Evolutionary conservation across 2,797 vertebrate species (phyloP).

Genomic region (Pseudochaenichthys georgianus): DNA sequence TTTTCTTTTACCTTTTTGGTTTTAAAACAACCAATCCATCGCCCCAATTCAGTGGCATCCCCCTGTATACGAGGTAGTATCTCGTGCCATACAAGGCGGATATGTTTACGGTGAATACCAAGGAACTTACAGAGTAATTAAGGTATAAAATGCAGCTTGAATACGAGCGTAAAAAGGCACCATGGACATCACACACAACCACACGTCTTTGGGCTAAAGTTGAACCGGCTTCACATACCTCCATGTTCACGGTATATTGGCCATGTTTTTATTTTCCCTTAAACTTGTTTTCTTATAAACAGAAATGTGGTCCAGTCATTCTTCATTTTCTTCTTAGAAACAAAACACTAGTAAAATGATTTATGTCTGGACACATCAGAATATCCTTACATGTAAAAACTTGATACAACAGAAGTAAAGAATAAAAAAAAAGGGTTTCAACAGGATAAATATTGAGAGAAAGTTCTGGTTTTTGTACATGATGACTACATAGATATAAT

Average conservation of each 20-base stretch:
- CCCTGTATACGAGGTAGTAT: slow-evolving; percentile 34
- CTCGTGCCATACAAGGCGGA: background rate
- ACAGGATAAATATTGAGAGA: slow-evolving; percentile 76
- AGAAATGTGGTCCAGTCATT: slow-evolving; percentile 73
- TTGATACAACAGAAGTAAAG: slow-evolving; percentile 64
- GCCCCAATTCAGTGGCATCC: slow-evolving; percentile 57
- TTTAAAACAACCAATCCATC: slow-evolving; percentile 13
- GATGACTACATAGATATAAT: slow-evolving; percentile 91
- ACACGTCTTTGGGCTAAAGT: slow-evolving; percentile 76
- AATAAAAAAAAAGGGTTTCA: slow-evolving; percentile 43
- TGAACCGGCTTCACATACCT: slow-evolving; percentile 85
- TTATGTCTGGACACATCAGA: slow-evolving; percentile 86
- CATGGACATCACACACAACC: slow-evolving; percentile 78
- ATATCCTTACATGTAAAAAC: slow-evolving; percentile 75
- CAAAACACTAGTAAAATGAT: slow-evolving; percentile 88
- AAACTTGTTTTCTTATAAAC: slow-evolving; percentile 70
- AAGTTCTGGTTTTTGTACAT: slow-evolving; percentile 74
- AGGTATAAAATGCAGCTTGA: slow-evolving; percentile 56
- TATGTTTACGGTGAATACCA: slow-evolving; percentile 33
- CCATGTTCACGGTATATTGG: slow-evolving; percentile 82
- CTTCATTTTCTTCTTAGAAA: slow-evolving; percentile 81
- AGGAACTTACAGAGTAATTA: slow-evolving; percentile 34
- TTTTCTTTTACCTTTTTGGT: background rate
- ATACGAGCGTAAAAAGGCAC: slow-evolving; percentile 61
- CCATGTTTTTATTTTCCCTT: slow-evolving; percentile 81